Conservation (phyloP, 2,113 vertebrate genomes). For the Catagonus wagneri region DNA sequence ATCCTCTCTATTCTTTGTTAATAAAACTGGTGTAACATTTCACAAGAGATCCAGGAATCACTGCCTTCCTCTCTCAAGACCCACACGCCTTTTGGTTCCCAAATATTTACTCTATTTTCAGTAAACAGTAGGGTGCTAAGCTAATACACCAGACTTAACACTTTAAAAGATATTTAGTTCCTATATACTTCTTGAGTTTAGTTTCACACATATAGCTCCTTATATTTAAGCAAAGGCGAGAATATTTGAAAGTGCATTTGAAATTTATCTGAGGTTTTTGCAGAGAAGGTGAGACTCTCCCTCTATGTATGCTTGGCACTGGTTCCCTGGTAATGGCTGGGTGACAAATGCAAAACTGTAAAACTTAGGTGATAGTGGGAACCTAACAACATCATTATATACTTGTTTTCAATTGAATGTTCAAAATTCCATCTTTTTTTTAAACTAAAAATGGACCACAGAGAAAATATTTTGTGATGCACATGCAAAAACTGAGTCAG, state of each 20-base stretch:
- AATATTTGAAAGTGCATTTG: not conserved
- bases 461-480: conserved; percentile 20
- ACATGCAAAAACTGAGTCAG: not conserved
- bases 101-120: not conserved
- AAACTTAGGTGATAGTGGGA: not conserved
- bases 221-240: not conserved
- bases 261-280: not conserved
- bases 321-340: not conserved
- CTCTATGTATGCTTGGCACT: not conserved
- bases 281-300: not conserved
- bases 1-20: not conserved
- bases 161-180: not conserved
- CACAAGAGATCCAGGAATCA: not conserved
- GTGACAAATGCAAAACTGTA: not conserved
- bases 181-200: not conserved
- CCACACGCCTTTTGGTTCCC: not conserved
- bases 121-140: not conserved
- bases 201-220: not conserved
- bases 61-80: not conserved
- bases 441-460: not conserved
- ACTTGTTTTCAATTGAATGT: not conserved
- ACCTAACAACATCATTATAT: not conserved
- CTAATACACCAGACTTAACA: not conserved
- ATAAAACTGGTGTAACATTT: not conserved
- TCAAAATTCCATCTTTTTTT: not conserved